Evolutionary conservation across 2,113 vertebrate genomes (phyloP).

Genomic region (Glareola pratincola): DNA sequence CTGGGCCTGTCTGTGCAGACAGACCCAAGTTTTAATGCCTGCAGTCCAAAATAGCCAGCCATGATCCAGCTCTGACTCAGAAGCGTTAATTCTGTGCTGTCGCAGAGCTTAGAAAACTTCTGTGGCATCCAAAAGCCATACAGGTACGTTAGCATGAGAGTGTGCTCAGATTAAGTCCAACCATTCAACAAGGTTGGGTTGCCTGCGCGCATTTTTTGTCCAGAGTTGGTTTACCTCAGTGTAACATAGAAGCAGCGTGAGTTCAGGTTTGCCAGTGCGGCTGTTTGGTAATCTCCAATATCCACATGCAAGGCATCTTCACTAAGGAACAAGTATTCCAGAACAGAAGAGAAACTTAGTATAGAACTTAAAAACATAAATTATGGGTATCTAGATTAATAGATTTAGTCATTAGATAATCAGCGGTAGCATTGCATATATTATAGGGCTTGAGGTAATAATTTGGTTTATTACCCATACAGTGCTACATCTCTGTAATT

Average conservation of each 20-base stretch:
- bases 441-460: not conserved
- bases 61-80: not conserved
- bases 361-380: not conserved
- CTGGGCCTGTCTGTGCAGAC: not conserved
- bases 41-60: not conserved
- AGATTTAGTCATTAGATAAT: not conserved
- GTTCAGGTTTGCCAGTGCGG: not conserved
- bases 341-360: not conserved
- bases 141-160: fast-evolving
- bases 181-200: not conserved
- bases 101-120: not conserved
- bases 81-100: not conserved
- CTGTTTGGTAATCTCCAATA: not conserved
- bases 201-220: not conserved
- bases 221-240: not conserved
- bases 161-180: not conserved
- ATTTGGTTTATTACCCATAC: not conserved
- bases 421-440: not conserved
- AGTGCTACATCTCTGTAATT: not conserved
- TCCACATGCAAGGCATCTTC: not conserved
- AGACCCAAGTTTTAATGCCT: not conserved
- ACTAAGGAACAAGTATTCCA: not conserved
- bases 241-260: fast-evolving
- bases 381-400: not conserved
- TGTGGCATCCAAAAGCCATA: not conserved